Evolutionary conservation across 2,113 vertebrate species (phyloP).

Genomic region (Grammomys dolichurus): DNA sequence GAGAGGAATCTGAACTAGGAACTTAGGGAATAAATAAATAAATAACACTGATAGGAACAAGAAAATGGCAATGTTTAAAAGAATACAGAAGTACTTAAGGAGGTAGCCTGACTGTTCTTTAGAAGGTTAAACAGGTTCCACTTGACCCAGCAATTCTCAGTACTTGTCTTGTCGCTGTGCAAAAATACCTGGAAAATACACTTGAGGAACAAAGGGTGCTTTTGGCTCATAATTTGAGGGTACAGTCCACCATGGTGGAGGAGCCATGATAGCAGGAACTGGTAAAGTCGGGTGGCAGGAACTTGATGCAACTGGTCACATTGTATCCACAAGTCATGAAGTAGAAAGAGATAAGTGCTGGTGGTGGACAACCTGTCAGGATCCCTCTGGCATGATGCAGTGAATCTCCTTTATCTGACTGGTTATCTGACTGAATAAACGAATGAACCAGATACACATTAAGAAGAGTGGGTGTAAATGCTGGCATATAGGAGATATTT

Average conservation of each 20-base stretch:
- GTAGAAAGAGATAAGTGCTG: neutral
- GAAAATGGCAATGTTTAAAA: constrained; percentile 6
- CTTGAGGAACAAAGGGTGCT: neutral
- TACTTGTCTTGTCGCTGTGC: neutral
- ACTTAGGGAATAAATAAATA: neutral
- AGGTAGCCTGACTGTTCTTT: neutral
- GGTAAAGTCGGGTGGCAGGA: neutral
- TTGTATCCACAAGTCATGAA: neutral
- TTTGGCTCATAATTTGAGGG: neutral
- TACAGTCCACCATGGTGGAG: neutral
- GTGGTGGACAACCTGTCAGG: neutral
- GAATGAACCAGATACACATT: constrained; percentile 14
- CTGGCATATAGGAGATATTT: constrained; percentile 43
- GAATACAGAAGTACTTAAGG: neutral
- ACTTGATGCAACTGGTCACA: neutral
- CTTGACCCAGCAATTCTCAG: constrained; percentile 46
- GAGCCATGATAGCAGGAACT: neutral
- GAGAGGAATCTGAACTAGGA: neutral
- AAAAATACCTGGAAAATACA: neutral
- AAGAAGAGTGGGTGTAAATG: neutral
- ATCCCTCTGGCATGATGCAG: neutral
- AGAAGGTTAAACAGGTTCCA: constrained; percentile 36
- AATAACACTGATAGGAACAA: neutral
- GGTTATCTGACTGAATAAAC: constrained; percentile 12
- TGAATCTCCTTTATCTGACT: neutral